Percentiles rank a stretch among this genome's conserved stretches.
Evolutionary conservation across 2,888 invertebrate species (phyloP).

Genomic region (Tupiocoris notatus): DNA sequence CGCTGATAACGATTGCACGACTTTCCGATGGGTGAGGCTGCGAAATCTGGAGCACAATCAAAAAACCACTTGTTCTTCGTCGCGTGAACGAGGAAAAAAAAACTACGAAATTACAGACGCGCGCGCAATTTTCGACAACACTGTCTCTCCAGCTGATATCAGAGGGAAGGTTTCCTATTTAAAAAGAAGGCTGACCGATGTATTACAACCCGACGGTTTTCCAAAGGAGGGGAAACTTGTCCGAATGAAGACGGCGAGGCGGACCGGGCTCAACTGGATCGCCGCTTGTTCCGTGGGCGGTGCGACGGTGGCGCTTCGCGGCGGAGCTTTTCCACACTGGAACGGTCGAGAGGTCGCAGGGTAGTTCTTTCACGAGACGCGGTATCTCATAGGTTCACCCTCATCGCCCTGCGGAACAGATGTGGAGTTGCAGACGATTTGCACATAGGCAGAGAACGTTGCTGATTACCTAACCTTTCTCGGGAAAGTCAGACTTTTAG

Average conservation of each 20-base stretch:
- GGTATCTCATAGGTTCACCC: background rate
- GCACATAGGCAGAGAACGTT: too few species aligned
- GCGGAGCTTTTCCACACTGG: background rate
- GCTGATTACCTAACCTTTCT: too few species aligned
- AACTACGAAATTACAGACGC: too few species aligned
- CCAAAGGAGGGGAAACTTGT: background rate
- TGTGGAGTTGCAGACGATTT: too few species aligned
- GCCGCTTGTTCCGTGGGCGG: background rate
- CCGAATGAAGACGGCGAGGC: background rate
- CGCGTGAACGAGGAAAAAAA: background rate
- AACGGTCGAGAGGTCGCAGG: background rate
- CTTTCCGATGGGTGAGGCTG: background rate
- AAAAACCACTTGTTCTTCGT: background rate
- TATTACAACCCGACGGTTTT: background rate
- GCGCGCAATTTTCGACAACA: background rate
- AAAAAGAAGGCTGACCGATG: background rate
- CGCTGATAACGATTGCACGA: background rate
- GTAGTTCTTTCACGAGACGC: background rate
- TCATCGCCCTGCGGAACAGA: too few species aligned
- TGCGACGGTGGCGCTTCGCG: background rate
- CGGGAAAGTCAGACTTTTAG: too few species aligned
- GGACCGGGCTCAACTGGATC: background rate
- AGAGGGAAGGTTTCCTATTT: background rate
- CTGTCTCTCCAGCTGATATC: background rate
- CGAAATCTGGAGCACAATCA: background rate